A percentile compares a stretch with the other conserved stretches of the same genome.
Conservation (phyloP, 1,140 invertebrate genomes). For the Drosophila repleta region DNA sequence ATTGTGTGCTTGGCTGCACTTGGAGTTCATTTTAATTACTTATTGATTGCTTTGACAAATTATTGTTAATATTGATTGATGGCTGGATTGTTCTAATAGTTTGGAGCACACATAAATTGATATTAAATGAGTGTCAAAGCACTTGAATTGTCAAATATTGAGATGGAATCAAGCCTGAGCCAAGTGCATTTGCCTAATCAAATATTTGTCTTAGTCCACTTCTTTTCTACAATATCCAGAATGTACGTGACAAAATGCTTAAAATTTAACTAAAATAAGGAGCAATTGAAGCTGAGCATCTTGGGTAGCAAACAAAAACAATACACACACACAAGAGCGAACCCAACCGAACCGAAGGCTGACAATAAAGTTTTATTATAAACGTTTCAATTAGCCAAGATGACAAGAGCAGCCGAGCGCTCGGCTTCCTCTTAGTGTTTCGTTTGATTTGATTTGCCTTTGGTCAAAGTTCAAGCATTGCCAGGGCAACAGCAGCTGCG, state of each 20-base stretch:
- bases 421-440: neutral
- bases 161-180: conserved; percentile 12
- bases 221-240: conserved; percentile 13
- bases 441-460: conserved; percentile 38
- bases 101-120: conserved; percentile 53
- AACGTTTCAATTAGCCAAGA: conserved; percentile 72
- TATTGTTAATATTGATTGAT: conserved; percentile 21
- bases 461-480: conserved; percentile 65
- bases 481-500: conserved; percentile 52
- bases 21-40: neutral
- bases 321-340: conserved; percentile 23
- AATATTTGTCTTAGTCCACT: conserved; percentile 41
- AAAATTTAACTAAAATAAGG: conserved; percentile 29
- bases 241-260: conserved; percentile 30
- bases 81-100: conserved; percentile 40
- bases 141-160: conserved; percentile 35
- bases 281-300: neutral
- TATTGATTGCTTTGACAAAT: conserved; percentile 6
- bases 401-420: conserved; percentile 37
- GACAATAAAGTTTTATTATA: conserved; percentile 66
- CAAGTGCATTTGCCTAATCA: conserved; percentile 37
- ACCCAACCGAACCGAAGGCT: conserved; percentile 41
- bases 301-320: conserved; percentile 14
- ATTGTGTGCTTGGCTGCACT: neutral
- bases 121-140: conserved; percentile 39